Evolutionary conservation across 2,888 invertebrate genomes (phyloP).

Genomic region (Phragmatobia fuliginosa): DNA sequence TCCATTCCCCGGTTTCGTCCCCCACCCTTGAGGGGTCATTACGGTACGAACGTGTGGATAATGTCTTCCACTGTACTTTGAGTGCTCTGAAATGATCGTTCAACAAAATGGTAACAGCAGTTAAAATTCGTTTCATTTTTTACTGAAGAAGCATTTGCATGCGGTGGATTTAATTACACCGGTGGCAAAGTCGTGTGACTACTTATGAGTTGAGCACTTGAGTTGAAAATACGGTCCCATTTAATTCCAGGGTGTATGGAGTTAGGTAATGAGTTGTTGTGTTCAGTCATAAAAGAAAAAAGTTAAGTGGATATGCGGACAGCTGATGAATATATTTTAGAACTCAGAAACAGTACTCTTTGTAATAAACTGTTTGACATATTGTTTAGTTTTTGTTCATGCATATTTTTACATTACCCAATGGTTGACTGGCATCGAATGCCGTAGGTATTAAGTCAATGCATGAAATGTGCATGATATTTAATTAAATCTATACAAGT

Average conservation of each 20-base stretch:
- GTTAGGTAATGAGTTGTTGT: neutral
- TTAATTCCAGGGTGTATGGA: neutral
- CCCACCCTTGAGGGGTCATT: conserved; percentile 67
- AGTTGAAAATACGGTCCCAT: neutral
- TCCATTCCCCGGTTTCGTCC: conserved; percentile 48
- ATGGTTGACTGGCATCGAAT: no score
- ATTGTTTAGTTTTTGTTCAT: no score
- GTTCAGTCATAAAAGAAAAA: neutral
- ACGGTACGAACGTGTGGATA: conserved; percentile 71
- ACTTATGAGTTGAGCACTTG: neutral
- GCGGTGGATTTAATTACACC: conserved; percentile 12
- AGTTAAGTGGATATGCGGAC: neutral
- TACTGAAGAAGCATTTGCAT: conserved; percentile 36
- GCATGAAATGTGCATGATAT: no score
- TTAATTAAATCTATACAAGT: no score
- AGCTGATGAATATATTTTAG: neutral
- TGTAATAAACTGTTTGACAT: no score
- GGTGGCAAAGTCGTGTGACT: conserved; percentile 2
- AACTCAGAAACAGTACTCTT: no score
- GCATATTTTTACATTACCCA: no score
- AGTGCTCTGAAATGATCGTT: conserved; percentile 60
- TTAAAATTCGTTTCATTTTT: conserved; percentile 60
- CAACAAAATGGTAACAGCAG: conserved; percentile 61
- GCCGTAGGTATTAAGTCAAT: no score
- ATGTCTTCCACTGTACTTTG: conserved; percentile 62